Percentiles rank a stretch among this genome's conserved stretches.
These are phyloP conservation scores for Scophthalmus maximus DNA, from an alignment of 2,113 vertebrate genomes.

Conservation along the genomic window DNA sequence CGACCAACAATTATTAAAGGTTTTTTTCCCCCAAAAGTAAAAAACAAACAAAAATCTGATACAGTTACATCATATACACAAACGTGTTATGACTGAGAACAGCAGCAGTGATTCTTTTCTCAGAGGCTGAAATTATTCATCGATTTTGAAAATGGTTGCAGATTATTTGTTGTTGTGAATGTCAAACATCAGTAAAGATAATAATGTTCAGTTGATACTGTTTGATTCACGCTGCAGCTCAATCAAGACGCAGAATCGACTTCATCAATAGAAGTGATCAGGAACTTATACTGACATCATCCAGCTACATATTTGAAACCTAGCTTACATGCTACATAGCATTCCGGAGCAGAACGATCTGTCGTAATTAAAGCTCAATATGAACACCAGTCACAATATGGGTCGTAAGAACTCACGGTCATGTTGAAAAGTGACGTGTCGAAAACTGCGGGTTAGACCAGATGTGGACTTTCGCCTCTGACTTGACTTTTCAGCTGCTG, in stretches of 20 bases:
- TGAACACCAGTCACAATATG: neutral
- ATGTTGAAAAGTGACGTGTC: constrained; percentile 34
- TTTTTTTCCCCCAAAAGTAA: too few species aligned
- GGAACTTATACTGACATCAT: too few species aligned
- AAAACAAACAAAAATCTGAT: too few species aligned
- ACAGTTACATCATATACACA: too few species aligned
- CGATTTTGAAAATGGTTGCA: neutral
- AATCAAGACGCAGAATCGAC: neutral
- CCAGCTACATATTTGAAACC: too few species aligned
- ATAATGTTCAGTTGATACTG: neutral
- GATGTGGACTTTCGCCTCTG: neutral
- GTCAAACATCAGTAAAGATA: neutral
- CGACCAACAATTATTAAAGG: too few species aligned
- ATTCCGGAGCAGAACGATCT: neutral
- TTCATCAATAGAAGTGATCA: neutral
- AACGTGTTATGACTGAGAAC: too few species aligned
- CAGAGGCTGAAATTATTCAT: neutral
- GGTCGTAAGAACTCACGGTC: constrained; percentile 52
- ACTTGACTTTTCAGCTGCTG: neutral
- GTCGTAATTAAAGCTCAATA: neutral
- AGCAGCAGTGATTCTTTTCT: too few species aligned
- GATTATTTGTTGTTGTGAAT: neutral
- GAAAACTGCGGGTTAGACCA: neutral
- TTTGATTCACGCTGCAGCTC: neutral
- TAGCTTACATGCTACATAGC: constrained; percentile 2